Evolutionary conservation across 2,888 invertebrate genomes (phyloP).

Genomic region (Andrena bucephala): DNA sequence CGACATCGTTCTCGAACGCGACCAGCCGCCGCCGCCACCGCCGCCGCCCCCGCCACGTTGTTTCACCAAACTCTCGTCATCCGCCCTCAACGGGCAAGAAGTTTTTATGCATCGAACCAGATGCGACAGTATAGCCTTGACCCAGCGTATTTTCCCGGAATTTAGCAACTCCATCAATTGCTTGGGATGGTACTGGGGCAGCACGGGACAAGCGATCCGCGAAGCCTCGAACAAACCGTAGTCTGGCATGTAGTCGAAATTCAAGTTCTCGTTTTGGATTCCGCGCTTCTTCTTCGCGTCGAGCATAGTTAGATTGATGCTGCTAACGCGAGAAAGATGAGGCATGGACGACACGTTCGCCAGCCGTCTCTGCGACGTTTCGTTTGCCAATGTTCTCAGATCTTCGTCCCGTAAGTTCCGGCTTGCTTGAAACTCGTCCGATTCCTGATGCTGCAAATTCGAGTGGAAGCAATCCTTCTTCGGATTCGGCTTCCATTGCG

Average conservation of each 20-base stretch:
- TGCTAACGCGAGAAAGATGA: constrained; percentile 93
- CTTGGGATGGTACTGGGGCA: constrained; percentile 99
- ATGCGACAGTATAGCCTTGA: constrained; percentile 98
- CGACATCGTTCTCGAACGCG: constrained; percentile 94
- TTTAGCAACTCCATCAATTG: constrained; percentile 99
- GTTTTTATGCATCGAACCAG: constrained; percentile 92
- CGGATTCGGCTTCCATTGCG: constrained; percentile 96
- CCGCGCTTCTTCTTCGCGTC: constrained; percentile 89
- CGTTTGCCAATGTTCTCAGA: constrained; percentile 89
- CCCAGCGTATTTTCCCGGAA: constrained; percentile 98
- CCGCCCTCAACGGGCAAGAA: constrained; percentile 85
- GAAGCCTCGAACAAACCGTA: constrained; percentile 98
- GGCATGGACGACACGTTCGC: constrained; percentile 92
- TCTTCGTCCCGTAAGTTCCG: constrained; percentile 91
- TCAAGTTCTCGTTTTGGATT: constrained; percentile 84
- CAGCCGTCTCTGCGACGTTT: constrained; percentile 89
- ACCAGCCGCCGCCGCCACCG: constrained; percentile 90
- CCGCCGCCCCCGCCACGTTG: constrained; percentile 89
- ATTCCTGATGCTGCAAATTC: constrained; percentile 86
- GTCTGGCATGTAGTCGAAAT: constrained; percentile 95
- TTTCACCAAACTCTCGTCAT: constrained; percentile 84
- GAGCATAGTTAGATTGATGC: constrained; percentile 92
- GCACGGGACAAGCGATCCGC: constrained; percentile 97
- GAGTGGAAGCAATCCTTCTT: constrained; percentile 82
- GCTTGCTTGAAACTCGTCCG: constrained; percentile 90